These are phyloP conservation scores for Mormyrus iriodes DNA, from an alignment of 2,113 vertebrate genomes.

Conservation along the genomic window DNA sequence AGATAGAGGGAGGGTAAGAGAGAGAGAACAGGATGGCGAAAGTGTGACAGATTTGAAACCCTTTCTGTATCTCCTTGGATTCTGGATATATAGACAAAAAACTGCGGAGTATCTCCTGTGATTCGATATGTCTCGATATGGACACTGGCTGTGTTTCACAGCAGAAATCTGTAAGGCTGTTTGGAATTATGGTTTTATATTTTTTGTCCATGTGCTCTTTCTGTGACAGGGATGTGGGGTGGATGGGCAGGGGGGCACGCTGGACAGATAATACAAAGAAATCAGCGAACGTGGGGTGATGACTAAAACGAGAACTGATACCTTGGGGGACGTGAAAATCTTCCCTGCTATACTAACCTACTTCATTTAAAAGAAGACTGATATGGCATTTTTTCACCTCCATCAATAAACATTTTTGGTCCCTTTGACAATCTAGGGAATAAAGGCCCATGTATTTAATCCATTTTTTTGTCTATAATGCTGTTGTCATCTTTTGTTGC, in stretches of 20 bases:
- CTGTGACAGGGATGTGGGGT: conserved; percentile 31
- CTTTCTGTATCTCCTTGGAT: background rate
- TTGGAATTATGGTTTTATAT: conserved; percentile 54
- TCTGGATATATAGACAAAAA: background rate
- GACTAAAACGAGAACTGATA: conserved; percentile 24
- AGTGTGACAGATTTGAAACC: background rate
- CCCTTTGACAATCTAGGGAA: background rate
- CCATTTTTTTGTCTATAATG: conserved; percentile 43
- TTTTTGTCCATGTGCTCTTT: conserved; percentile 39
- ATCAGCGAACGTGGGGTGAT: conserved; percentile 50
- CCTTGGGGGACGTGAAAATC: conserved; percentile 35
- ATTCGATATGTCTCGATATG: conserved; percentile 50
- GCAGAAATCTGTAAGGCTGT: conserved; percentile 48
- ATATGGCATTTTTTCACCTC: background rate
- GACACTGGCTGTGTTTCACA: conserved; percentile 35
- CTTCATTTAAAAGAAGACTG: conserved; percentile 22
- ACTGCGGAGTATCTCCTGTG: conserved; percentile 5
- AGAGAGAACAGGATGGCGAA: background rate
- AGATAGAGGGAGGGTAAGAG: conserved; percentile 4
- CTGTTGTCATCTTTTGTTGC: conserved; percentile 40
- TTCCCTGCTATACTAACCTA: conserved; percentile 39
- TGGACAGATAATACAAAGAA: conserved; percentile 43
- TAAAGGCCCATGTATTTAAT: conserved; percentile 32
- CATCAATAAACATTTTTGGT: conserved; percentile 15
- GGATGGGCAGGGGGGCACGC: background rate